Conservation (phyloP, 2,888 invertebrate genomes). For the Diabrotica balteata region DNA sequence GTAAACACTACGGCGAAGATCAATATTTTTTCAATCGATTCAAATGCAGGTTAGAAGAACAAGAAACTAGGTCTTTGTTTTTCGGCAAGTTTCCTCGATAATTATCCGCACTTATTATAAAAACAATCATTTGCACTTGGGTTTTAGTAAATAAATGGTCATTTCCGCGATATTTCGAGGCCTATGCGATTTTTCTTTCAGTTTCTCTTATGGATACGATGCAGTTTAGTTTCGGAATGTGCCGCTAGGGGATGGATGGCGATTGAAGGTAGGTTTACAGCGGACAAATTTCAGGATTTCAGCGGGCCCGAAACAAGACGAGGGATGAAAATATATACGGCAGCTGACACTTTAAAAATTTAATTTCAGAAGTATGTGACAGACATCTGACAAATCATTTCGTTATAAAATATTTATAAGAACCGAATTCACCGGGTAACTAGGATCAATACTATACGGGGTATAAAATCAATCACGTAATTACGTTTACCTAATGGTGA, state of each 20-base stretch:
- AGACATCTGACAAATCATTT: too few species aligned
- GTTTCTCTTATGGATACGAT: constrained; percentile 50
- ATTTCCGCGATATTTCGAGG: constrained; percentile 39
- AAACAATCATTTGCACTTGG: constrained; percentile 28
- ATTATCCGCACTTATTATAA: constrained; percentile 17
- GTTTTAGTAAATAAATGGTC: constrained; percentile 34
- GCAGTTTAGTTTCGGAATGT: constrained; percentile 50
- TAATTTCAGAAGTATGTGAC: too few species aligned
- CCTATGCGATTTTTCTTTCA: constrained; percentile 37
- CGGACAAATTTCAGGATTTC: constrained; percentile 40
- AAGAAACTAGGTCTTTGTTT: constrained; percentile 30
- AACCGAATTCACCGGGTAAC: too few species aligned
- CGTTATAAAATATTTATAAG: too few species aligned
- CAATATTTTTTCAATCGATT: constrained; percentile 57
- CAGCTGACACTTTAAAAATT: constrained; percentile 23
- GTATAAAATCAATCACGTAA: too few species aligned
- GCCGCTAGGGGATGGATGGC: constrained; percentile 50
- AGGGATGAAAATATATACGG: neutral
- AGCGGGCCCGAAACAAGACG: constrained; percentile 9
- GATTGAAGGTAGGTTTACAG: constrained; percentile 46
- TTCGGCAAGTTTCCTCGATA: constrained; percentile 31
- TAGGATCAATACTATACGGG: too few species aligned
- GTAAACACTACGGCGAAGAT: constrained; percentile 47
- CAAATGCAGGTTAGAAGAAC: constrained; percentile 44
- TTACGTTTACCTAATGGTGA: too few species aligned